Evolutionary conservation across 2,797 vertebrate genomes (phyloP), one percentile per base, ranked within the genome.

Genomic region (Coccyzus lansbergi): DNA sequence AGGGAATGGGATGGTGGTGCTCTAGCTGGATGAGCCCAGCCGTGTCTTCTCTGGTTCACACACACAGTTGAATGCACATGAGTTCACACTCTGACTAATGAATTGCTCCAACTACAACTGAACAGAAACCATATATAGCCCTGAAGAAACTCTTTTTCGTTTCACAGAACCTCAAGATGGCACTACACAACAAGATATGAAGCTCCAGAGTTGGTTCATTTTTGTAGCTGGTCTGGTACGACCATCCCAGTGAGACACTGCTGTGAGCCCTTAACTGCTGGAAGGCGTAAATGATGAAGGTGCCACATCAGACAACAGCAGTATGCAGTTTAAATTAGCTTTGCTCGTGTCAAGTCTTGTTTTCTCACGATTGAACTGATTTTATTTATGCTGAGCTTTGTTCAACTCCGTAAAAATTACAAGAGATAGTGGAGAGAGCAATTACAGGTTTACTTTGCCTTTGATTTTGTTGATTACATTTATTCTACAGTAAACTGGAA

Each of bases 111-210:
- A 20, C 40, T 29, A 11, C 28, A 28, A 33, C 8, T 22, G n/a
- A 38, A 33, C 34, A 34, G 78, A 67, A 92, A 31, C 15, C 13
- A 15, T 1, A 38, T 2, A 3, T 25, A 25, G 21, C 18, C 40
- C 42, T 3, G n/a, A 53, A 52, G 33, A 83, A 72, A 60, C 24
- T n/a, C n/a, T 40, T 77, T 64, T 75, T 51, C 2, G 1, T 86
- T 63, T 72, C 53, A 28, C 38, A 25, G 59, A 81, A 40, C 96
- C 97, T 96, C 93, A 93, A 97, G 97, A 90, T 96, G 96, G 96
- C 97, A 95, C 92, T 95, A 12, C 60, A 63, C 55, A 77, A 93
- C 87, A 92, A 92, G 89, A 51, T 86, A 92, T 96, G 86, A 76
- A 80, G 52, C 34, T 36, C 33, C 55, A 42, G 64, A 63, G 13